Percentiles rank a stretch among this genome's conserved stretches.
These are phyloP conservation scores for Megaustenia siamemsis DNA, from an alignment of 2,888 invertebrate genomes.

Conservation along the genomic window DNA sequence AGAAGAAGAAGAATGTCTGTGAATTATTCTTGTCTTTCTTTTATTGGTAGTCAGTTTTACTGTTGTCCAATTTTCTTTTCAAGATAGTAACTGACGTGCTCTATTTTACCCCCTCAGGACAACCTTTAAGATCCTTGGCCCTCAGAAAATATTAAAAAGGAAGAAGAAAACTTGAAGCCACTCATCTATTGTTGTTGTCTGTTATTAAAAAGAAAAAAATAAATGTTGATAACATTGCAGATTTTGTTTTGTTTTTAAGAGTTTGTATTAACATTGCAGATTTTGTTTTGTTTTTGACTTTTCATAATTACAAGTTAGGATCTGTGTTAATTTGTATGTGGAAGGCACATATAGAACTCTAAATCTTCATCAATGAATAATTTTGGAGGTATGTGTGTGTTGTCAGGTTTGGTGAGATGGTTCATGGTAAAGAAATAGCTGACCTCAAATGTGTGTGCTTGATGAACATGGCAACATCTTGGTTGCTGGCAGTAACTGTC, in stretches of 20 bases:
- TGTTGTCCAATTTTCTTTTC: not conserved
- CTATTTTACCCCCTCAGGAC: slow-evolving; percentile 26
- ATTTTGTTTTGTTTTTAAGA: not conserved
- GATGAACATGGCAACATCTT: no score
- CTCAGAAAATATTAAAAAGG: slow-evolving; percentile 39
- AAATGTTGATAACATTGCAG: not conserved
- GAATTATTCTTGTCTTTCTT: not conserved
- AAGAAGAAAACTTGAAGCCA: slow-evolving; percentile 28
- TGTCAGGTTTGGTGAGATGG: no score
- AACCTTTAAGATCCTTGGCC: slow-evolving; percentile 49
- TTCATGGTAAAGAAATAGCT: no score
- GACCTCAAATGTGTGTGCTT: no score
- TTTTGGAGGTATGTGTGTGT: no score
- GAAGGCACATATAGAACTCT: no score
- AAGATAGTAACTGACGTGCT: not conserved
- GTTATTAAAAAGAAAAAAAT: not conserved
- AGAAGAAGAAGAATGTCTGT: no score
- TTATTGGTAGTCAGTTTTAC: not conserved
- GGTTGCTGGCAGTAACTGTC: no score
- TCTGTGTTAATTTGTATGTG: no score
- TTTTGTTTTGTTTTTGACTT: not conserved
- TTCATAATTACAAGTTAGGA: no score
- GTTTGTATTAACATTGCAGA: not conserved
- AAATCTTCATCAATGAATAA: no score
- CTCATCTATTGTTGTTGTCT: not conserved